Evolutionary conservation across 2,113 vertebrate species (phyloP).

Genomic region (Dasypus novemcinctus): DNA sequence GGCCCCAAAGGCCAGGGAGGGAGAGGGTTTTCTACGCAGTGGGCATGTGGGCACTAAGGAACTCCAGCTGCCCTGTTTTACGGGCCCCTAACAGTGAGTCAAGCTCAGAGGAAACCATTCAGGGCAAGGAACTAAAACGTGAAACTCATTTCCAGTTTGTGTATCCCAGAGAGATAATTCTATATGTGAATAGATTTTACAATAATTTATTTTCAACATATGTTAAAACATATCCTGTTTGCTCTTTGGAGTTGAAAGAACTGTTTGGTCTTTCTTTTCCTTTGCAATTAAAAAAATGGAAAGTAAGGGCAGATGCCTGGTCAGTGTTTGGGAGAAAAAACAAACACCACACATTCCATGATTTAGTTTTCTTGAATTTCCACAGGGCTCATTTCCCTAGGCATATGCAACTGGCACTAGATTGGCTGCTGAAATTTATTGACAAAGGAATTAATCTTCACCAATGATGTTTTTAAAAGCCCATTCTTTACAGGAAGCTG

Average conservation of each 20-base stretch:
- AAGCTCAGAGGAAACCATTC: not conserved
- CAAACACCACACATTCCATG: not conserved
- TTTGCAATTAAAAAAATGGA: slow-evolving; percentile 58
- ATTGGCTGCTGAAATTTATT: slow-evolving; percentile 64
- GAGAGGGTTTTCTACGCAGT: not conserved
- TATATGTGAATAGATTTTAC: slow-evolving; percentile 62
- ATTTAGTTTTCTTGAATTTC: slow-evolving; percentile 37
- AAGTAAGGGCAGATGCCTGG: slow-evolving; percentile 52
- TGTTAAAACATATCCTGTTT: slow-evolving; percentile 67
- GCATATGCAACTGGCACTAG: slow-evolving; percentile 53
- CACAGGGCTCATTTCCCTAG: slow-evolving; percentile 13
- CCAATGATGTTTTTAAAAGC: slow-evolving; percentile 56
- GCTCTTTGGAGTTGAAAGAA: slow-evolving; percentile 64
- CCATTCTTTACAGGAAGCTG: slow-evolving; percentile 65
- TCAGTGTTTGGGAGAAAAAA: slow-evolving; percentile 39
- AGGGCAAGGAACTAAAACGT: not conserved
- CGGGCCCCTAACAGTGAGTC: not conserved
- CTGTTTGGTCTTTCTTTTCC: slow-evolving; percentile 55
- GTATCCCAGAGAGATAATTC: slow-evolving; percentile 60
- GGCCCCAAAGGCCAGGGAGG: not conserved
- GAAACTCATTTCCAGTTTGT: slow-evolving; percentile 46
- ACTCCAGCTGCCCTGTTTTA: not conserved
- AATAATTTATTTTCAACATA: slow-evolving; percentile 70
- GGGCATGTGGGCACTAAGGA: not conserved
- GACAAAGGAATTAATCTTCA: slow-evolving; percentile 64